Conservation (phyloP, 1,140 invertebrate species). For the honey bee (Apis mellifera) region DNA sequence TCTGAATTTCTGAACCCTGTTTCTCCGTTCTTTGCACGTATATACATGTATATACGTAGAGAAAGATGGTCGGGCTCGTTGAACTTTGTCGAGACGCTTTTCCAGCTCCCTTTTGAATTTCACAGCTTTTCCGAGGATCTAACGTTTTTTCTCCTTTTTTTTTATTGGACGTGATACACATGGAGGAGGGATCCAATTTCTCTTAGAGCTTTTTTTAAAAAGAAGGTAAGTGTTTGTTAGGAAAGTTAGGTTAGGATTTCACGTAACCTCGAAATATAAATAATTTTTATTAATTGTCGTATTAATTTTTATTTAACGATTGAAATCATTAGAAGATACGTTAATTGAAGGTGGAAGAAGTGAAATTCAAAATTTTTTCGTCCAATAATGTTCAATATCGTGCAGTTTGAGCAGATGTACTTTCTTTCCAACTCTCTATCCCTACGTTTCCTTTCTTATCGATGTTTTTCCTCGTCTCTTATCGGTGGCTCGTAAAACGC, state of each 20-base stretch:
- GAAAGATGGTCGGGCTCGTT: slow-evolving; percentile 4
- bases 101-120: slow-evolving; percentile 27
- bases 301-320: too few relatives aligned
- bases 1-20: slow-evolving; percentile 41
- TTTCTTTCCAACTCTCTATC: too few relatives aligned
- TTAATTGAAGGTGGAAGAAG: too few relatives aligned
- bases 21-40: neutral
- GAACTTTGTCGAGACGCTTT: slow-evolving; percentile 43
- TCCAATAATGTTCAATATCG: neutral
- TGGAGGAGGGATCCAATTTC: neutral
- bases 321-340: too few relatives aligned
- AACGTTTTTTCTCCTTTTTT: neutral
- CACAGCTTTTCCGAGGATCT: neutral
- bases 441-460: neutral
- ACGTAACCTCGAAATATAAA: too few relatives aligned
- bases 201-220: neutral
- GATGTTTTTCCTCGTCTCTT: neutral
- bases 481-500: neutral
- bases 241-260: too few relatives aligned
- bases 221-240: too few relatives aligned
- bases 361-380: too few relatives aligned
- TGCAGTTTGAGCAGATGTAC: neutral
- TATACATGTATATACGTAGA: neutral
- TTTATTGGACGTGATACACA: too few relatives aligned
- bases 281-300: too few relatives aligned